Conservation (phyloP, 2,888 invertebrate genomes). For the Meghimatium bilineatum region DNA sequence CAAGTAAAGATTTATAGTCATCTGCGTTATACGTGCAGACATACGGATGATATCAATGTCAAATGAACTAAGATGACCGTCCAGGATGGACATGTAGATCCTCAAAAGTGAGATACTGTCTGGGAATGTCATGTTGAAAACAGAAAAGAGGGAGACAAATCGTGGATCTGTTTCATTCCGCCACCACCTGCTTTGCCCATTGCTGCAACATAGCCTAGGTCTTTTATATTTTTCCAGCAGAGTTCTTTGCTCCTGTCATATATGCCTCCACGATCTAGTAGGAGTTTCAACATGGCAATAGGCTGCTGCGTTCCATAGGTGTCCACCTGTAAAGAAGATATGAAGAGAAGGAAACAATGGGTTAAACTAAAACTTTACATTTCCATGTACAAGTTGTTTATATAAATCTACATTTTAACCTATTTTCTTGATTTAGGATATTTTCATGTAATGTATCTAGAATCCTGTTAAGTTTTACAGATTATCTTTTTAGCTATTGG, state of each 20-base stretch:
- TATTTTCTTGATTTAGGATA: too few relatives aligned
- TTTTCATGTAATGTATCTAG: too few relatives aligned
- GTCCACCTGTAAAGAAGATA: constrained; percentile 79
- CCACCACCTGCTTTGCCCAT: constrained; percentile 87
- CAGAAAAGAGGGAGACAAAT: constrained; percentile 92
- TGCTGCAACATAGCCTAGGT: constrained; percentile 81
- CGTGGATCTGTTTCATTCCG: constrained; percentile 92
- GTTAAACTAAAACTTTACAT: too few relatives aligned
- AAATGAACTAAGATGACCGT: constrained; percentile 86
- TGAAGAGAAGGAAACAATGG: too few relatives aligned
- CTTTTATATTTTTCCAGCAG: constrained; percentile 91
- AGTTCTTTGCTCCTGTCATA: constrained; percentile 92
- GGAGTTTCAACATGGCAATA: constrained; percentile 90
- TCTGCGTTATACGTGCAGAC: constrained; percentile 83
- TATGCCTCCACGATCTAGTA: constrained; percentile 91
- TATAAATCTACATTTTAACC: too few relatives aligned
- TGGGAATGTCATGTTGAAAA: constrained; percentile 91
- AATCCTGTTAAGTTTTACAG: too few relatives aligned
- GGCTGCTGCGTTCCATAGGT: constrained; percentile 95
- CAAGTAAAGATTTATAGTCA: constrained; percentile 91
- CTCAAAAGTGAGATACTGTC: constrained; percentile 86
- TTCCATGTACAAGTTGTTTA: too few relatives aligned
- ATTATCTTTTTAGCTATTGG: too few relatives aligned
- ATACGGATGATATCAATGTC: constrained; percentile 82
- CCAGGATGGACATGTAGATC: constrained; percentile 89